Evolutionary conservation across 2,797 vertebrate genomes (phyloP).

Genomic region (Meriones psammophilus): DNA sequence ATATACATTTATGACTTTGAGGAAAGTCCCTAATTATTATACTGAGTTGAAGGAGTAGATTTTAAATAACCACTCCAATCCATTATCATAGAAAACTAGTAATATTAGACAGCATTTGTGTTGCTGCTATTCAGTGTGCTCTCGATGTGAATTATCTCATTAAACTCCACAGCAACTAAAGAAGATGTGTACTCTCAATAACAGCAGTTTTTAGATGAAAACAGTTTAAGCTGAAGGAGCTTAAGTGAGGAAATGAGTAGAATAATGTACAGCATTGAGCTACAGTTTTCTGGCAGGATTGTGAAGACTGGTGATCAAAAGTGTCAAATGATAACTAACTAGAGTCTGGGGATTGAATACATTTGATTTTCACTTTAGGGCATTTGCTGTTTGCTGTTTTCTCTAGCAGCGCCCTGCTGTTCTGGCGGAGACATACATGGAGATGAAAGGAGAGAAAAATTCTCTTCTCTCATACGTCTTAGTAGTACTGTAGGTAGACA

Average conservation of each 20-base stretch:
- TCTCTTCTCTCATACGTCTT: not conserved
- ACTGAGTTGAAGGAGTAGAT: not conserved
- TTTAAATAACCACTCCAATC: slow-evolving; percentile 23
- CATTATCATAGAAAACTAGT: slow-evolving; percentile 50
- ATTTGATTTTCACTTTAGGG: not conserved
- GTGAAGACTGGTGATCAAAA: not conserved
- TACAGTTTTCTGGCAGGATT: not conserved
- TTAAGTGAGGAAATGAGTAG: not conserved
- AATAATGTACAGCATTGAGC: not conserved
- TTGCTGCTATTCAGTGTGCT: not conserved
- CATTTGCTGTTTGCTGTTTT: not conserved
- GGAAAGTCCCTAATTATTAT: not conserved
- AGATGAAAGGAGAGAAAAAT: not conserved
- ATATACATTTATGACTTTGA: not conserved
- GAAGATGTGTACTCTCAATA: not conserved
- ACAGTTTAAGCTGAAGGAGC: not conserved
- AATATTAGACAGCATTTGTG: not conserved
- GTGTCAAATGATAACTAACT: not conserved
- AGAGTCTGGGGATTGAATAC: not conserved
- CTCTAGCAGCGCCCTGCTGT: not conserved
- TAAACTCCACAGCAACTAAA: slow-evolving; percentile 18
- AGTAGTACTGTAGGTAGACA: not conserved
- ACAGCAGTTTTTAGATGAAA: not conserved
- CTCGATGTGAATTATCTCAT: slow-evolving; percentile 22
- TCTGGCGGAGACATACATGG: not conserved